Percentiles rank a stretch among this genome's conserved stretches.
These are phyloP conservation scores for Noturus placidus DNA, from an alignment of 2,113 vertebrate species.

Conservation along the genomic window DNA sequence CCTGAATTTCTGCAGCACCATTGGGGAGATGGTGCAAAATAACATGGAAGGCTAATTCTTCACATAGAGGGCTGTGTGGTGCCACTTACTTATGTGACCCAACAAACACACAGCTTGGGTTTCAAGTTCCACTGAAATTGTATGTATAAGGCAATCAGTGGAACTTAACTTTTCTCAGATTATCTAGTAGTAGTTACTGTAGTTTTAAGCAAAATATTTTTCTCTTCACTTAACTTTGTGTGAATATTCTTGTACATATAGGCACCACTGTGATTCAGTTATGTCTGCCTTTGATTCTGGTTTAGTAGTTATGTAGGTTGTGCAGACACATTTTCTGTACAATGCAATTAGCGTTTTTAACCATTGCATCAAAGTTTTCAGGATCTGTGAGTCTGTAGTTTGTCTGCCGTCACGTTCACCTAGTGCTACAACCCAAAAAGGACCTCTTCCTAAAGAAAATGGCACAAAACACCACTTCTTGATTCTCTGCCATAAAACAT, in stretches of 20 bases:
- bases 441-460: neutral
- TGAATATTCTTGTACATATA: neutral
- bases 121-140: neutral
- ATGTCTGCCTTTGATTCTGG: neutral
- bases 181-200: neutral
- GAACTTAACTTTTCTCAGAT: neutral
- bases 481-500: neutral
- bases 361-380: neutral
- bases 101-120: neutral
- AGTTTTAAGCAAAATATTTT: neutral
- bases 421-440: slow-evolving; percentile 1
- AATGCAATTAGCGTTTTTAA: neutral
- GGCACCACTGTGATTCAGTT: neutral
- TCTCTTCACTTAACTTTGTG: neutral
- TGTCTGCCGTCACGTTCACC: neutral
- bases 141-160: neutral
- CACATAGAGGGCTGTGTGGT: neutral
- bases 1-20: neutral
- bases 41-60: neutral
- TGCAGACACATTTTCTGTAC: neutral
- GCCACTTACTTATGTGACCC: neutral
- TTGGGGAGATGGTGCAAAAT: neutral
- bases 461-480: neutral
- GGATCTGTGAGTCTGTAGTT: slow-evolving; percentile 7
- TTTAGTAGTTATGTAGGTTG: neutral